These are phyloP conservation scores for Uromys caudimaculatus DNA, from an alignment of 2,797 vertebrate genomes.

Conservation along the genomic window DNA sequence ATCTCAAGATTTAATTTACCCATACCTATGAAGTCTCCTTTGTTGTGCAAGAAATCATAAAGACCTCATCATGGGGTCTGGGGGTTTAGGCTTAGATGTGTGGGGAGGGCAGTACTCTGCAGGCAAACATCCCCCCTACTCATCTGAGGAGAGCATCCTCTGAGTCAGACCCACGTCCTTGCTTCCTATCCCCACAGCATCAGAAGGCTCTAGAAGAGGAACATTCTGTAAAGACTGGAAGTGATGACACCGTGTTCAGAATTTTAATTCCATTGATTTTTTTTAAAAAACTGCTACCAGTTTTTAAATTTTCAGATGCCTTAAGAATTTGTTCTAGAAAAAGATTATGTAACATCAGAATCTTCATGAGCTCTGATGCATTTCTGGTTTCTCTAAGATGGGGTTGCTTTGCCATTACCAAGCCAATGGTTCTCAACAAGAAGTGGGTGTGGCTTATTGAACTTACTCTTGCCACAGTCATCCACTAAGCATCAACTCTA, in stretches of 20 bases:
- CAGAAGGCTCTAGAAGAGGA: not conserved
- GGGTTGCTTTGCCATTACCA: not conserved
- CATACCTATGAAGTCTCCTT: not conserved
- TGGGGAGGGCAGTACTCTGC: not conserved
- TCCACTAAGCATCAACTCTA: not conserved
- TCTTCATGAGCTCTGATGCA: not conserved
- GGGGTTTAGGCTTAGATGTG: not conserved
- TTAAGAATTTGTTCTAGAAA: conserved; percentile 51
- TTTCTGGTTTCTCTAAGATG: not conserved
- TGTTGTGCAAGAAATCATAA: not conserved
- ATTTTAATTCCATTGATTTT: conserved; percentile 52
- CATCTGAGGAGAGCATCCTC: not conserved
- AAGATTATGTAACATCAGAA: not conserved
- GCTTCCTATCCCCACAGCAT: not conserved
- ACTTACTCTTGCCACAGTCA: not conserved
- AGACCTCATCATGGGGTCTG: not conserved
- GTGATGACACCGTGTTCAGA: conserved; percentile 28
- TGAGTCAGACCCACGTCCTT: not conserved
- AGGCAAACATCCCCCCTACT: not conserved
- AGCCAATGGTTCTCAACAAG: not conserved
- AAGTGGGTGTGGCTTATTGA: not conserved
- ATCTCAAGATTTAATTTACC: not conserved
- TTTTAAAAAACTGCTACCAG: not conserved
- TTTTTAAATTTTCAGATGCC: conserved; percentile 41
- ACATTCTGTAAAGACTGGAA: not conserved